Evolutionary conservation across 2,888 invertebrate species (phyloP), one percentile per base, ranked within the genome.

Genomic region (Marasmarcha lunaedactyla): DNA sequence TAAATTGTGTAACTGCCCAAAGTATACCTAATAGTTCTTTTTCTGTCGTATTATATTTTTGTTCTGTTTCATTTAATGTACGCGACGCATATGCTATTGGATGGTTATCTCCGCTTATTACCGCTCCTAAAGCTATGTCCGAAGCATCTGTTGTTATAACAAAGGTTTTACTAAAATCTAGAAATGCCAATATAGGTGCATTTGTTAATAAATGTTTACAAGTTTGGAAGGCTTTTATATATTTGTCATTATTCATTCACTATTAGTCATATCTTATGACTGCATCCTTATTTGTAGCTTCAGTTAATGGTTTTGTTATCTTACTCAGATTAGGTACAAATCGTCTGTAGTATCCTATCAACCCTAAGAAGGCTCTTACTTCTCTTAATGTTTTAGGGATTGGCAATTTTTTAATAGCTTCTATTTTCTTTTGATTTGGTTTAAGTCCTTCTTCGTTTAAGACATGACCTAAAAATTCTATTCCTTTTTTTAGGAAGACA

Each of bases 331-430:
- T 36, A 36, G 42, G 34, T 2, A 66, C 58, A 40, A 63, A 65
- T 37, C 52, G 49, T 11, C 60, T 20, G 26, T 63, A 61, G 40
- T 61, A 63, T 2, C 60, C 56, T 1, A 50, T 38, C 20, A 64
- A 33, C 5, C 60, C 61, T 13, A 61, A 34, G 39, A 63, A 63
- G 20, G 37, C 20, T 48, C 47, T 47, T n/a, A 49, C 36, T 26
- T 46, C 43, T 38, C 46, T 47, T 9, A 50, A 12, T 14, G 34
- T 14, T 34, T 34, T 34, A 2, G 34, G 51, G 2, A 37, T 38
- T 7, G 48, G 48, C 25, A 49, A 47, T 15, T 48, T 47, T 38
- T 38, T 13, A n/a, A 51, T 46, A 2, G 41, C 43, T 20, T 46
- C 14, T 13, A 34, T 14, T 13, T 34, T 34, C 2, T 34, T 14